Conservation (phyloP, 2,113 vertebrate species). For the Rhizomys pruinosus region DNA sequence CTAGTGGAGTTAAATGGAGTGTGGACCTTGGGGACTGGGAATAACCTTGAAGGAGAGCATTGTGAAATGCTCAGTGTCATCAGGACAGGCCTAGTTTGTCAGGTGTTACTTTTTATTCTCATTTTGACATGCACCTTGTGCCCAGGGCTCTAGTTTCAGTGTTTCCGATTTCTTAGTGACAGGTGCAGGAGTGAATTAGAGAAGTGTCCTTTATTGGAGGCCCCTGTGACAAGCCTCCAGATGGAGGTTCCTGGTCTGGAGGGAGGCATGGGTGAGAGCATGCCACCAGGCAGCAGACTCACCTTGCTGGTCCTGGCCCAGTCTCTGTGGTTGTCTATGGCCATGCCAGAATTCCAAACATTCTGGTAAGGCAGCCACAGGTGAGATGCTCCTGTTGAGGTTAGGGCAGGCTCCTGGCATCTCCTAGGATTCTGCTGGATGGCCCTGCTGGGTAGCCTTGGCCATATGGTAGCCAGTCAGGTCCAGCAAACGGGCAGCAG, state of each 20-base stretch:
- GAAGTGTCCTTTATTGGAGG: not conserved
- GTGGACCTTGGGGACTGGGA: not conserved
- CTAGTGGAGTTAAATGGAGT: not conserved
- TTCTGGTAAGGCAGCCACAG: too few relatives aligned
- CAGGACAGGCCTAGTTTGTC: accelerated
- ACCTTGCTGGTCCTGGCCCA: not conserved
- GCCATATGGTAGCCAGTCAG: not conserved
- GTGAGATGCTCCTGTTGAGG: too few relatives aligned
- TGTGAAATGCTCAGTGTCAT: not conserved
- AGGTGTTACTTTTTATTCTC: not conserved
- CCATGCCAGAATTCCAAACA: not conserved
- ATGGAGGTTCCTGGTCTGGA: not conserved
- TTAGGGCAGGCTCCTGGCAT: too few relatives aligned
- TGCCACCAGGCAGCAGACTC: not conserved
- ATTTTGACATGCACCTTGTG: accelerated
- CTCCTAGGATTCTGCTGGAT: not conserved
- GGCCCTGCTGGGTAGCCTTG: not conserved
- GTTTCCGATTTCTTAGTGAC: not conserved
- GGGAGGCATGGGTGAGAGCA: not conserved
- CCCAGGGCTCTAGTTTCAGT: not conserved
- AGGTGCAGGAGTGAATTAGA: not conserved
- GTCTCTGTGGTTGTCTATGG: not conserved
- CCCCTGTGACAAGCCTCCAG: too few relatives aligned
- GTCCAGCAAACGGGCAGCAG: not conserved
- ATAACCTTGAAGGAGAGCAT: not conserved